Percentiles rank a stretch among this genome's conserved stretches.
Evolutionary conservation across 2,113 vertebrate species (phyloP).

Genomic region (Nibea coibor): DNA sequence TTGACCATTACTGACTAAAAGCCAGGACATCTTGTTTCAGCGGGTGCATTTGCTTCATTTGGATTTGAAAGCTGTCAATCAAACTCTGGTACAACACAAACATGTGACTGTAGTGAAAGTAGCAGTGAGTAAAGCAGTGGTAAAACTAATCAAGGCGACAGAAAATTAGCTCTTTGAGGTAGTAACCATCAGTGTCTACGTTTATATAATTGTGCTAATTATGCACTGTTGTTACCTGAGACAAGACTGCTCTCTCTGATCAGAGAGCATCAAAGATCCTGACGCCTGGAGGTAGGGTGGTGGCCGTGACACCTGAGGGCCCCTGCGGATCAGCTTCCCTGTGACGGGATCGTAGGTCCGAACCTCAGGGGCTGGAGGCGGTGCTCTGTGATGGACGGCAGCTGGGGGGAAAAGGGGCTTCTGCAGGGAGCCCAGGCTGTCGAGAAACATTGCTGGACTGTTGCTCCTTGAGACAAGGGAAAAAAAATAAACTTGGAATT

Average conservation of each 20-base stretch:
- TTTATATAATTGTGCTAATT: neutral
- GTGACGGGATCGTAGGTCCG: conserved; percentile 93
- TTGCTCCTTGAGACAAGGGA: conserved; percentile 84
- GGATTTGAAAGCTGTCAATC: neutral
- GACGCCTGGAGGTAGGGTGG: conserved; percentile 83
- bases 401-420: conserved; percentile 87
- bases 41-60: neutral
- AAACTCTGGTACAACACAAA: neutral
- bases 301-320: conserved; percentile 74
- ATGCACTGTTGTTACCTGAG: conserved; percentile 87
- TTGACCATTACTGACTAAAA: neutral
- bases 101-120: no score
- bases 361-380: conserved; percentile 81
- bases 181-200: neutral
- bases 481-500: neutral
- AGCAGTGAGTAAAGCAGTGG: no score
- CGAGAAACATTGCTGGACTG: conserved; percentile 88
- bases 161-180: no score
- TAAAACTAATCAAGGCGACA: no score
- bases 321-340: conserved; percentile 93
- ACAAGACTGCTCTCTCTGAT: conserved; percentile 85
- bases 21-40: neutral
- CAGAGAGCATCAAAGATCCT: conserved; percentile 79
- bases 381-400: conserved; percentile 85
- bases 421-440: conserved; percentile 82